A percentile compares a stretch with the other conserved stretches of the same genome.
phyloP scores from a whole-genome alignment of 2,797 vertebrate genomes.

The Clarias pachynema region DNA sequence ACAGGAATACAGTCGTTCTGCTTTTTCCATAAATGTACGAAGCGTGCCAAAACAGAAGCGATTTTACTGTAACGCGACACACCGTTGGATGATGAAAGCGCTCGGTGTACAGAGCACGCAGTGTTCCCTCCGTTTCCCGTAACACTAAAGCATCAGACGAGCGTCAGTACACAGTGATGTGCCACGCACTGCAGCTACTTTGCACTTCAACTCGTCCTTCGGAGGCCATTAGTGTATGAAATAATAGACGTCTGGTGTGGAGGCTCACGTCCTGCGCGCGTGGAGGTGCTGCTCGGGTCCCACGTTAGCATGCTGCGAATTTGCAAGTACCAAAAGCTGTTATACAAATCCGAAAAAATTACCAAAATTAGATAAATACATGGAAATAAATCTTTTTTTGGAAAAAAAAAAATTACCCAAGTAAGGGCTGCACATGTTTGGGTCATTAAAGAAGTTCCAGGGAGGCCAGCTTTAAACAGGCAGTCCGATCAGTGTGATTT shows the following conservation, averaged over 20 bases:
- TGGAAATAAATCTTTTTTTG: no score
- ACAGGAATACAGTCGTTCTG: background rate
- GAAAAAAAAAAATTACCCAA: no score
- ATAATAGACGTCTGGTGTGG: slow-evolving; percentile 19
- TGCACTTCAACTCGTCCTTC: slow-evolving; percentile 14
- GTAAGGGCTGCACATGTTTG: no score
- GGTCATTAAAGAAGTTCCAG: no score
- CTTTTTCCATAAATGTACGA: background rate
- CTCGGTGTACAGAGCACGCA: background rate
- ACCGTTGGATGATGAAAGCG: background rate
- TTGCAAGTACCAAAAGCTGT: background rate
- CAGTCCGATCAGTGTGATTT: no score
- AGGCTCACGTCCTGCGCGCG: background rate
- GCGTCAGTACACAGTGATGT: background rate
- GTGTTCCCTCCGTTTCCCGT: background rate
- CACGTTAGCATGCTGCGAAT: background rate
- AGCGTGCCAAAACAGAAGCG: background rate
- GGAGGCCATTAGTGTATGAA: slow-evolving; percentile 33
- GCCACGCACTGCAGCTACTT: background rate
- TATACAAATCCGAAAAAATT: no score
- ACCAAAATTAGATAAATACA: no score
- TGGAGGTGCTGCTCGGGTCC: background rate
- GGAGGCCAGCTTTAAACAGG: no score
- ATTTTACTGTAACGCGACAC: no score
- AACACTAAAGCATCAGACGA: background rate